Conservation (phyloP, 30 jellyfish, hydroid and myxozoan genomes). For the Hydractinia symbiolongicarpus region DNA sequence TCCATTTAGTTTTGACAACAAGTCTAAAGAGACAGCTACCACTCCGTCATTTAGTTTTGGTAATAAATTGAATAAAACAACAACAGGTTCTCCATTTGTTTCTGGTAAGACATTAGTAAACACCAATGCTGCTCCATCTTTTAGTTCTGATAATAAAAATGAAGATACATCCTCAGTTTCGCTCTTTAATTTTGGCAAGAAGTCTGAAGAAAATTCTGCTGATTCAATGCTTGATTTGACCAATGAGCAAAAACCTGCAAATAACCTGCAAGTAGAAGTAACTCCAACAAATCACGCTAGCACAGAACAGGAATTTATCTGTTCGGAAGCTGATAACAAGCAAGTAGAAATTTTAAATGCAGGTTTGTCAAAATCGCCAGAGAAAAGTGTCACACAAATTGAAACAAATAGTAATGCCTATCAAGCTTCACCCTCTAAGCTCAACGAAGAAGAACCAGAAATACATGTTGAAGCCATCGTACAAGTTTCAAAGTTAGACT, state of each 20-base stretch:
- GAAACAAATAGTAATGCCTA: too few relatives aligned
- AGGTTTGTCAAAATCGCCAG: neutral
- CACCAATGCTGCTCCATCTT: neutral
- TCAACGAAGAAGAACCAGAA: slow-evolving; percentile 28
- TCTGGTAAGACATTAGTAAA: neutral
- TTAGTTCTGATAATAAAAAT: neutral
- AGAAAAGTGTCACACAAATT: neutral
- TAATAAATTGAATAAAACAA: neutral
- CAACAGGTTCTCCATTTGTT: neutral
- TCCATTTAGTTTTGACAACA: neutral
- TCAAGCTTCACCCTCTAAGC: too few relatives aligned
- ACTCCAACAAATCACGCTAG: too few relatives aligned
- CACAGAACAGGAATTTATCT: too few relatives aligned
- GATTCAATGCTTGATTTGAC: neutral
- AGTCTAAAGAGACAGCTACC: neutral
- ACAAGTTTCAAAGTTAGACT: slow-evolving; percentile 24
- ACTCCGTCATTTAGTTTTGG: slow-evolving; percentile 26
- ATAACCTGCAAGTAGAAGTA: too few relatives aligned
- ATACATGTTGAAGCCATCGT: slow-evolving; percentile 35
- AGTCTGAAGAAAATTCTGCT: neutral
- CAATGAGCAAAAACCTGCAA: neutral
- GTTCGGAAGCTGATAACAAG: too few relatives aligned
- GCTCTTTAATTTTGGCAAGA: too few relatives aligned
- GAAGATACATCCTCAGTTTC: too few relatives aligned
- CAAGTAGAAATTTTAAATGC: too few relatives aligned